Conservation (phyloP, 2,113 vertebrate genomes). For the Mirounga angustirostris region DNA sequence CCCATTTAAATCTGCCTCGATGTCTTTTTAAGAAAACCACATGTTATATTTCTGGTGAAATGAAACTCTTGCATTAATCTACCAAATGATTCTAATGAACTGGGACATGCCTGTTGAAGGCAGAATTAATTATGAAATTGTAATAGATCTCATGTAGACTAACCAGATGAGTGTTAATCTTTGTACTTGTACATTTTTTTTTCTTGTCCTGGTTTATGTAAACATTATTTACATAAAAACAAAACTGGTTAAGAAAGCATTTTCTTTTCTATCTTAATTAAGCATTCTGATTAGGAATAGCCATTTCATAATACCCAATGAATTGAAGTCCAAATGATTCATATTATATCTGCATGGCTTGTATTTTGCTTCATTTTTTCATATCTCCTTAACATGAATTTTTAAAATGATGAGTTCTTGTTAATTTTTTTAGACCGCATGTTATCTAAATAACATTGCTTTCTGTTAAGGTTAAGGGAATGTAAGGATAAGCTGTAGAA, state of each 20-base stretch:
- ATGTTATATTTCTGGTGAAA: constrained; percentile 52
- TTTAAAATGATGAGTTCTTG: not conserved
- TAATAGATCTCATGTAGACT: constrained; percentile 30
- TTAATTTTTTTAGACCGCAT: not conserved
- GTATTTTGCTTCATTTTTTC: constrained; percentile 32
- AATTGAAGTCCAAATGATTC: not conserved
- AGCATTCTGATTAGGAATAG: not conserved
- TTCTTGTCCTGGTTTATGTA: not conserved
- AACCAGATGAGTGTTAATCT: constrained; percentile 43
- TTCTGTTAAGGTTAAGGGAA: constrained; percentile 17
- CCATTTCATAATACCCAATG: not conserved
- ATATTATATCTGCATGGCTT: not conserved
- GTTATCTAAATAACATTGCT: not conserved
- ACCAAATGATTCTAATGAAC: constrained; percentile 34
- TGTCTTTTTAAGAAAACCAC: not conserved
- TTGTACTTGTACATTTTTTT: not conserved
- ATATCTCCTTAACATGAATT: not conserved
- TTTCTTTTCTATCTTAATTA: not conserved
- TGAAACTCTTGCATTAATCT: constrained; percentile 43
- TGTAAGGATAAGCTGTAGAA: not conserved
- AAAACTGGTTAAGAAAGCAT: constrained; percentile 20
- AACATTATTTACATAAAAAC: not conserved
- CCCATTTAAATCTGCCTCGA: constrained; percentile 28
- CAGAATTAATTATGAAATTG: not conserved
- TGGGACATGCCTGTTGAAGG: not conserved